Evolutionary conservation across 1,140 invertebrate genomes (phyloP), one percentile per base, ranked within the genome.

Genomic region (Orius laevigatus): DNA sequence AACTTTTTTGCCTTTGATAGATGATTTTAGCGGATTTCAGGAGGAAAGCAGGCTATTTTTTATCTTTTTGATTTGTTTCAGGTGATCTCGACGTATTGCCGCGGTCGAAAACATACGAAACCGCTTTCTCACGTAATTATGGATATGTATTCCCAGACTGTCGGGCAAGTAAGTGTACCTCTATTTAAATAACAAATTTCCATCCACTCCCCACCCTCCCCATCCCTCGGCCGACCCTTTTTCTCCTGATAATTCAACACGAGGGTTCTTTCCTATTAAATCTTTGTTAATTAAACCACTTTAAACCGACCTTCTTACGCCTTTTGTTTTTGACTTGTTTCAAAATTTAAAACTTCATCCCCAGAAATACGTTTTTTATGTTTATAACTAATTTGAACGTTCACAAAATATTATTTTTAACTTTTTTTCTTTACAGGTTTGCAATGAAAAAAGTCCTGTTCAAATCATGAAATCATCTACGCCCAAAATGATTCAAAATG

Each of bases 91-190:
- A 68, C 72, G 40, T 73, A 74, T 53, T 74, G 71, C 54, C 68
- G 67, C 34, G 67, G 64, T 15, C 61, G 67, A 18, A 56, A 70
- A 39, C 68, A 72, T 52, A 66, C 65, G 16, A 64, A 70, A 39
- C 72, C 73, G 1, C 74, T 76, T 57, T 73, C 71, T 0, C 73
- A 74, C 53, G 69, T 74, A 11, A 67, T 74, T 2, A 75, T 74
- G 72, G 73, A 76, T 54, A 64, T 76, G 59, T 71, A 74, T 49
- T 64, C 46, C 5, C 44, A 50, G 50, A 49, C 43, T 1, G 39
- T 33, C 3, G n/a, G n/a, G 16, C 48, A 53, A 48, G 55, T 51
- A 35, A 46, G 49, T 39, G 1, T 14, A 8, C 3, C 25, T 25
- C 3, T 25, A 25, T 25, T 25, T 25, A 25, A 25, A 25, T 25